Conservation (phyloP, 2,797 vertebrate species). For the Pseudomugil gertrudae region DNA sequence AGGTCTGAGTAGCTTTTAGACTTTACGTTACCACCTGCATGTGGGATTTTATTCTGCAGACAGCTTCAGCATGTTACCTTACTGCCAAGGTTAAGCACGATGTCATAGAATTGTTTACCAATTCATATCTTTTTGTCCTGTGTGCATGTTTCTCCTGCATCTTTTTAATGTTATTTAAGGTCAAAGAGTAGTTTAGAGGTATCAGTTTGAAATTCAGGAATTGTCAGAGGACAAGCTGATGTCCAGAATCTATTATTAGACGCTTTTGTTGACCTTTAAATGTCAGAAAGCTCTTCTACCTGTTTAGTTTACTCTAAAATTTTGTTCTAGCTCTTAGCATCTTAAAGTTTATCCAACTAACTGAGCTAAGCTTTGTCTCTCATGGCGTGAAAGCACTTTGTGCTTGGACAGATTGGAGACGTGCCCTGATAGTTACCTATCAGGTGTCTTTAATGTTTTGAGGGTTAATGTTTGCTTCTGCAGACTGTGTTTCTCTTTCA, state of each 20-base stretch:
- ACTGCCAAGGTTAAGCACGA: constrained; percentile 50
- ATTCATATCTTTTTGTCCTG: constrained; percentile 9
- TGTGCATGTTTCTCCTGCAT: neutral
- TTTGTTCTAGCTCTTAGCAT: neutral
- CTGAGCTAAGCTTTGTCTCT: neutral
- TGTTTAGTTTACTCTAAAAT: constrained; percentile 5
- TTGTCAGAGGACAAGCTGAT: constrained; percentile 16
- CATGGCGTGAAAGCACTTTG: neutral
- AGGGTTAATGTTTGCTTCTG: constrained; percentile 22
- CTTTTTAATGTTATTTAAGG: constrained; percentile 9
- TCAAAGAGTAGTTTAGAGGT: constrained; percentile 1
- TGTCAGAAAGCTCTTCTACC: constrained; percentile 5
- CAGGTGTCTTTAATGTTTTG: constrained; percentile 32
- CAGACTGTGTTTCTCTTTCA: constrained; percentile 25
- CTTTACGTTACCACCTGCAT: constrained; percentile 17
- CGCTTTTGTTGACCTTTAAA: constrained; percentile 16
- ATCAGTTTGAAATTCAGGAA: constrained; percentile 23
- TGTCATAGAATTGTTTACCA: neutral
- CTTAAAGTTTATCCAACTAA: constrained; percentile 1
- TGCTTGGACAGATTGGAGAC: constrained; percentile 11
- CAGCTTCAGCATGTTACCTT: constrained; percentile 27
- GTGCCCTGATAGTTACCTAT: constrained; percentile 9
- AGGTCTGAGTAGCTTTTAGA: constrained; percentile 16
- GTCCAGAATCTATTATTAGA: constrained; percentile 1
- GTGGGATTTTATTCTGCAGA: constrained; percentile 13